A percentile compares a stretch with the other conserved stretches of the same genome.
Conservation (phyloP, 1,140 invertebrate species). For the Conus betulinus region DNA sequence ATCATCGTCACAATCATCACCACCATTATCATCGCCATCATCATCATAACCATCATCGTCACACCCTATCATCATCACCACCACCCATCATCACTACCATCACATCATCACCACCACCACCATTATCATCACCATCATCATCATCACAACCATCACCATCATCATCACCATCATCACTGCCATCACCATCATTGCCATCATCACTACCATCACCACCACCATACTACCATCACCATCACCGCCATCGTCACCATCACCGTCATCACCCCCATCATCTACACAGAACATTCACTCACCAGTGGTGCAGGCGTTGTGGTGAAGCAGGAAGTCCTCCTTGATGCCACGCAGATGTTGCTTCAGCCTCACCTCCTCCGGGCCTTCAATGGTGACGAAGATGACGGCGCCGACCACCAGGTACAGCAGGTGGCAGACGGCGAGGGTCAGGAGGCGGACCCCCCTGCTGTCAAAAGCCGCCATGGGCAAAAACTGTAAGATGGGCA, state of each 20-base stretch:
- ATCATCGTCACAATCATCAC: too few relatives aligned
- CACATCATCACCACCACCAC: too few relatives aligned
- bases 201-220: neutral
- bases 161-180: too few relatives aligned
- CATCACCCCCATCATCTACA: neutral
- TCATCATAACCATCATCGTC: too few relatives aligned
- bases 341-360: conserved; percentile 78
- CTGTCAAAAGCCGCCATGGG: neutral
- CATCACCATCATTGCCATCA: too few relatives aligned
- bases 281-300: conserved; percentile 57
- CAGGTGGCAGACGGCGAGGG: conserved; percentile 78
- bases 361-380: conserved; percentile 81
- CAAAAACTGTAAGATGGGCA: neutral
- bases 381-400: conserved; percentile 84
- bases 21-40: too few relatives aligned
- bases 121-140: too few relatives aligned
- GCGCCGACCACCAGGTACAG: conserved; percentile 81
- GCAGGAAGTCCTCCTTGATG: conserved; percentile 80
- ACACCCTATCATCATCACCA: too few relatives aligned
- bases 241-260: neutral
- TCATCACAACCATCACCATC: too few relatives aligned
- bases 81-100: too few relatives aligned
- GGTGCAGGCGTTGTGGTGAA: conserved; percentile 74
- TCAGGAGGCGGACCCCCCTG: conserved; percentile 66
- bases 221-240: neutral